A percentile compares a stretch with the other conserved stretches of the same genome.
phyloP scores from a whole-genome alignment of 2,888 invertebrate genomes.

The Ceraclea dissimilis region DNA sequence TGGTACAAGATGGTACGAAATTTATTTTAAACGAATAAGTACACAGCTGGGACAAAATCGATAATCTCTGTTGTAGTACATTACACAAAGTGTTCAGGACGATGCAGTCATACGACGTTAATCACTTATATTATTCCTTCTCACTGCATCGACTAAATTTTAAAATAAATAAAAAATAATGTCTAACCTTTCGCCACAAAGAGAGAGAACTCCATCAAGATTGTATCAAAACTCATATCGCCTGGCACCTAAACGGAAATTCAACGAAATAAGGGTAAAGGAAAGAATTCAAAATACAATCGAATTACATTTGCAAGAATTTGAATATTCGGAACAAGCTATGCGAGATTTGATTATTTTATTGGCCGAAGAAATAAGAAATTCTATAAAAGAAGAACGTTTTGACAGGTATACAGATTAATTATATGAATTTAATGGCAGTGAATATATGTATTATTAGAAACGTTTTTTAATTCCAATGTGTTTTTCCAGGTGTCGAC shows the following conservation, averaged over 20 bases:
- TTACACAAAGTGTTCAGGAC: no score
- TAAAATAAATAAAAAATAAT: neutral
- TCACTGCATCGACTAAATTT: no score
- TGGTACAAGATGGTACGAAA: no score
- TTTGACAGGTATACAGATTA: constrained; percentile 53
- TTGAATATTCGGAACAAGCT: constrained; percentile 51
- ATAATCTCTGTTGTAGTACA: no score
- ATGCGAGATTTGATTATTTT: constrained; percentile 50
- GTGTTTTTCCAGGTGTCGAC: constrained; percentile 53
- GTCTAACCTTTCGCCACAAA: neutral
- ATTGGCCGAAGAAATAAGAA: constrained; percentile 53
- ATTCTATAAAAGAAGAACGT: constrained; percentile 54
- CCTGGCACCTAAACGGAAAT: constrained; percentile 54
- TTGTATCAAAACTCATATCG: constrained; percentile 57
- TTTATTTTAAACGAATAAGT: no score
- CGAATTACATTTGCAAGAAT: constrained; percentile 48
- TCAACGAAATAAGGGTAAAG: constrained; percentile 53
- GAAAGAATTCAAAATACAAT: constrained; percentile 52
- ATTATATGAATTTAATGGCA: neutral
- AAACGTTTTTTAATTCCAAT: no score
- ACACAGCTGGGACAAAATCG: no score
- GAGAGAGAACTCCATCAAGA: neutral
- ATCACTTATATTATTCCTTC: no score
- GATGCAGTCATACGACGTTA: no score
- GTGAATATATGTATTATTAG: no score